These are phyloP conservation scores for Ptyas mucosa DNA, from an alignment of 2,113 vertebrate species.

Conservation along the genomic window DNA sequence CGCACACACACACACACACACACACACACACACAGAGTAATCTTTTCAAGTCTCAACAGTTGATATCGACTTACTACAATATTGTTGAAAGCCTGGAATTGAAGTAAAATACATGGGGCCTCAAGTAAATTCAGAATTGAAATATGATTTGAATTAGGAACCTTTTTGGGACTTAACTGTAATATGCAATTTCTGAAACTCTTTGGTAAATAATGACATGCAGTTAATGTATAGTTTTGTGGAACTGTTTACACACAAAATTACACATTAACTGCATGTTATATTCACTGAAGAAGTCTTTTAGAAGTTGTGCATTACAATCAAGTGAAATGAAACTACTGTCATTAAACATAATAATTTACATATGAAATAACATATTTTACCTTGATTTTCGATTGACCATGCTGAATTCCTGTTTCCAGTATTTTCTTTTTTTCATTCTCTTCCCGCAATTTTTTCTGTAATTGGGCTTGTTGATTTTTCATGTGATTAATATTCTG, in stretches of 20 bases:
- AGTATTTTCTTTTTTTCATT: conserved; percentile 66
- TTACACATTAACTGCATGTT: not conserved
- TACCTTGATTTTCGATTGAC: conserved; percentile 77
- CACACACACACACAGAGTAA: not conserved
- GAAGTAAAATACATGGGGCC: not conserved
- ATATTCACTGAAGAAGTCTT: not conserved
- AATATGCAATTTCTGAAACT: not conserved
- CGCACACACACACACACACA: not conserved
- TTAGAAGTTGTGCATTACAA: not conserved
- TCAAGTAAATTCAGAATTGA: not conserved
- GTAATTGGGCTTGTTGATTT: conserved; percentile 72
- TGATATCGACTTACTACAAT: not conserved
- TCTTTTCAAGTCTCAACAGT: not conserved
- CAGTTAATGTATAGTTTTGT: not conserved
- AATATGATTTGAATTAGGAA: not conserved
- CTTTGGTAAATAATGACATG: not conserved
- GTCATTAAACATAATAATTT: not conserved
- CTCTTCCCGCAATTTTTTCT: conserved; percentile 71
- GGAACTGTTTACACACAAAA: not conserved
- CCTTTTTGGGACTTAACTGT: not conserved
- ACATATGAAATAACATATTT: conserved; percentile 13
- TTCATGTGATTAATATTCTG: conserved; percentile 81
- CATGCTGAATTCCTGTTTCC: conserved; percentile 69
- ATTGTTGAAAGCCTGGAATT: not conserved
- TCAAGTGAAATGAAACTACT: not conserved